These are phyloP conservation scores for Chelonia mydas DNA, from an alignment of 2,797 vertebrate genomes.

Conservation along the genomic window DNA sequence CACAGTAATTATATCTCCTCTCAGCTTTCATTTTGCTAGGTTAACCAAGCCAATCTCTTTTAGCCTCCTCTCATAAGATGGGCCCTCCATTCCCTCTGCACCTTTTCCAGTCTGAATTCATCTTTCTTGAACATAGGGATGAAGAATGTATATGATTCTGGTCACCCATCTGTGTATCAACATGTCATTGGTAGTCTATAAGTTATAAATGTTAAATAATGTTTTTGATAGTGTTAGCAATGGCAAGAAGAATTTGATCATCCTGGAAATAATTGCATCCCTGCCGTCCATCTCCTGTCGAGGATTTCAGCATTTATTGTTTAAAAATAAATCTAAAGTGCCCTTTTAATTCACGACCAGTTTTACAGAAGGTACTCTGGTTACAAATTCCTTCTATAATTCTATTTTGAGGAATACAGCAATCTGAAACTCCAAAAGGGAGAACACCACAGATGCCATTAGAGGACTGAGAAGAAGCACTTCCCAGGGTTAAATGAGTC, in stretches of 20 bases:
- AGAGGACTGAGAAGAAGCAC: slow-evolving; percentile 31
- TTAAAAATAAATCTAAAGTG: slow-evolving; percentile 12
- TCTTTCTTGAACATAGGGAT: neutral
- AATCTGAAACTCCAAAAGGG: slow-evolving; percentile 50
- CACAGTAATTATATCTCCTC: neutral
- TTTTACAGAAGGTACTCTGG: slow-evolving; percentile 40
- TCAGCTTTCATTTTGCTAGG: neutral
- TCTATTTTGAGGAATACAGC: slow-evolving; percentile 65
- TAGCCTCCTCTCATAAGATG: neutral
- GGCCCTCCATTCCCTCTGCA: neutral
- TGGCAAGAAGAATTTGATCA: neutral
- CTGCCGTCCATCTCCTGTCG: neutral
- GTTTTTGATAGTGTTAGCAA: slow-evolving; percentile 22
- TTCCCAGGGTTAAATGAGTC: slow-evolving; percentile 38
- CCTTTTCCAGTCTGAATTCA: neutral
- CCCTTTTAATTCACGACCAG: slow-evolving; percentile 33
- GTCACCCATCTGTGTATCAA: neutral
- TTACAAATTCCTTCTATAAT: slow-evolving; percentile 53
- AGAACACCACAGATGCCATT: slow-evolving; percentile 25
- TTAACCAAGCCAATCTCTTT: neutral
- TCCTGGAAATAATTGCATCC: slow-evolving; percentile 41
- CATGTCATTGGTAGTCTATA: slow-evolving; percentile 20
- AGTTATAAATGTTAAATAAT: slow-evolving; percentile 31
- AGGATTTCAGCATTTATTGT: slow-evolving; percentile 9
- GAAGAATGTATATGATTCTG: neutral